These are phyloP conservation scores for Troides oblongomaculatus DNA, from an alignment of 2,888 invertebrate species.

Conservation along the genomic window DNA sequence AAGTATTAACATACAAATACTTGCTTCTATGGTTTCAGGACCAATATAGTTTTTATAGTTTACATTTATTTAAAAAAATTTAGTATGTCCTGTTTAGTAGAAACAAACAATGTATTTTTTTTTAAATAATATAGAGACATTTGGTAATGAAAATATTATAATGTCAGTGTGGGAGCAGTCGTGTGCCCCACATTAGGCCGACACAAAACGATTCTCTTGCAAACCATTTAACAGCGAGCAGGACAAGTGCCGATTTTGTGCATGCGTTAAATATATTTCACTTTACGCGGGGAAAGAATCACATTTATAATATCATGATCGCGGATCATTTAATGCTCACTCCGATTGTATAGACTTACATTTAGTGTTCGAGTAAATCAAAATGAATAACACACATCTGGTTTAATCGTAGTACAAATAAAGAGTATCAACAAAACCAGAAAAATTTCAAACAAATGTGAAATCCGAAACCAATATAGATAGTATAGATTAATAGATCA, in stretches of 20 bases:
- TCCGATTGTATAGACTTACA: constrained; percentile 47
- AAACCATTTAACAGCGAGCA: constrained; percentile 61
- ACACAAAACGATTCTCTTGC: constrained; percentile 44
- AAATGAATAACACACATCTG: constrained; percentile 42
- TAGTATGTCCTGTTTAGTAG: background rate
- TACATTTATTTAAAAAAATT: background rate
- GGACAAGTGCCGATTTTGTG: constrained; percentile 66
- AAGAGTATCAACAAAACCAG: background rate
- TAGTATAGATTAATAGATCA: no score
- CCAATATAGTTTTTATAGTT: no score
- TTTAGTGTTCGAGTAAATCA: constrained; percentile 37
- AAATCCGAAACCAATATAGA: no score
- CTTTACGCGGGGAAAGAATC: constrained; percentile 41
- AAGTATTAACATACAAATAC: no score
- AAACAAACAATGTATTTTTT: background rate
- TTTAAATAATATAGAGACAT: background rate
- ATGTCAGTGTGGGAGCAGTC: constrained; percentile 1
- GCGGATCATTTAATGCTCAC: constrained; percentile 58
- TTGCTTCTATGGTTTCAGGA: no score
- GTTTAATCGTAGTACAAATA: constrained; percentile 7
- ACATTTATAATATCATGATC: constrained; percentile 60
- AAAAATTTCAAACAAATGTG: background rate
- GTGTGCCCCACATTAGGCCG: constrained; percentile 50
- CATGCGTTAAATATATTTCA: constrained; percentile 56
- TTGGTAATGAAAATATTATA: background rate